Evolutionary conservation across 2,113 vertebrate genomes (phyloP).

Genomic region (Benitochromis conjunctus): DNA sequence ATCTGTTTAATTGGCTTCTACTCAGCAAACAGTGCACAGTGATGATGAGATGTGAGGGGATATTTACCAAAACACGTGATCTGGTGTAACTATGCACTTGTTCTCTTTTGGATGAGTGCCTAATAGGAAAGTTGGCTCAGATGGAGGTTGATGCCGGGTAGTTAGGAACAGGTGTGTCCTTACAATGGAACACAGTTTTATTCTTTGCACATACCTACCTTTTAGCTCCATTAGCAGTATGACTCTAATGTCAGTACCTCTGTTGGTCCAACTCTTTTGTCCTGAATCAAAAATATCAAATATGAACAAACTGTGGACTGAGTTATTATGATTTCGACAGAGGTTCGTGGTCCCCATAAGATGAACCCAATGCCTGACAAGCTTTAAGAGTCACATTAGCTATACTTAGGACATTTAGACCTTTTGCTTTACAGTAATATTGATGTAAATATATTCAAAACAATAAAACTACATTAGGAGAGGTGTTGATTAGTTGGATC

Average conservation of each 20-base stretch:
- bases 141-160: neutral
- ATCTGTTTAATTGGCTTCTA: slow-evolving; percentile 3
- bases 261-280: neutral
- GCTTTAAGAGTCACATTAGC: neutral
- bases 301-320: neutral
- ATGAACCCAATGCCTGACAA: neutral
- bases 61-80: neutral
- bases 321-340: neutral
- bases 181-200: neutral
- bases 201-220: neutral
- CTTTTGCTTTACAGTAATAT: neutral
- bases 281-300: neutral
- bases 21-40: neutral
- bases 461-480: neutral
- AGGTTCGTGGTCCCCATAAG: neutral
- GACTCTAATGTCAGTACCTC: neutral
- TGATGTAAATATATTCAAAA: neutral
- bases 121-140: slow-evolving; percentile 45
- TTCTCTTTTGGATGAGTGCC: slow-evolving; percentile 17
- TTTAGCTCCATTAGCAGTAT: neutral
- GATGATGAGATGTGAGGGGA: neutral
- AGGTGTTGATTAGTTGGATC: neutral
- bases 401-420: neutral
- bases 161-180: slow-evolving; percentile 17
- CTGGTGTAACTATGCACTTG: neutral